Evolutionary conservation across 2,797 vertebrate genomes (phyloP).

Genomic region (Melanotaenia parkinsoni): DNA sequence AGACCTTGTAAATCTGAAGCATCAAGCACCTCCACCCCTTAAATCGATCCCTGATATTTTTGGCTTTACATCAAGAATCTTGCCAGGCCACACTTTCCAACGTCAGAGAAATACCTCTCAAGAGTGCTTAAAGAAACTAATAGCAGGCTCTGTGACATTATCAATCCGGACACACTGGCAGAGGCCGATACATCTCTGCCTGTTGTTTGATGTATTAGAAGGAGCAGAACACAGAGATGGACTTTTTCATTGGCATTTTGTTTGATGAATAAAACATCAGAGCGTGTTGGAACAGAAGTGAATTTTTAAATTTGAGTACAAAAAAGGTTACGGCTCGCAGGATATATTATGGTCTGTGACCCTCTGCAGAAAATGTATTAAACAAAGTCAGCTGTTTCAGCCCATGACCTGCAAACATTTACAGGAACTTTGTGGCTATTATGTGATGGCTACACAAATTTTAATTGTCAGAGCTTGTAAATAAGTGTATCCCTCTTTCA

Average conservation of each 20-base stretch:
- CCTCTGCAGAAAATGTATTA: constrained; percentile 25
- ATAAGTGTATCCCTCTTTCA: neutral
- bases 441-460: constrained; percentile 16
- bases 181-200: constrained; percentile 54
- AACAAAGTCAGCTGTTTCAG: constrained; percentile 36
- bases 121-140: constrained; percentile 58
- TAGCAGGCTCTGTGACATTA: constrained; percentile 57
- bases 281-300: constrained; percentile 36
- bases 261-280: constrained; percentile 78
- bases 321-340: constrained; percentile 48
- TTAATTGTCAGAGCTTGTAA: constrained; percentile 9
- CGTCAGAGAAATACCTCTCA: constrained; percentile 49
- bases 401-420: neutral
- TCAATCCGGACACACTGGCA: constrained; percentile 71
- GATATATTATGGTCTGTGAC: constrained; percentile 28
- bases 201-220: constrained; percentile 66
- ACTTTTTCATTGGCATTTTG: constrained; percentile 62
- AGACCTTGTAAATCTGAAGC: constrained; percentile 11
- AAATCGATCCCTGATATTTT: constrained; percentile 36
- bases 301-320: constrained; percentile 59
- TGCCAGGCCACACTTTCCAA: constrained; percentile 36
- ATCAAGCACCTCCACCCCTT: constrained; percentile 6
- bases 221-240: constrained; percentile 62
- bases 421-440: constrained; percentile 5
- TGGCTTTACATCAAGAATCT: constrained; percentile 28